Evolutionary conservation across 2,797 vertebrate species (phyloP), one percentile per base, ranked within the genome.

Genomic region (Girardinus metallicus): DNA sequence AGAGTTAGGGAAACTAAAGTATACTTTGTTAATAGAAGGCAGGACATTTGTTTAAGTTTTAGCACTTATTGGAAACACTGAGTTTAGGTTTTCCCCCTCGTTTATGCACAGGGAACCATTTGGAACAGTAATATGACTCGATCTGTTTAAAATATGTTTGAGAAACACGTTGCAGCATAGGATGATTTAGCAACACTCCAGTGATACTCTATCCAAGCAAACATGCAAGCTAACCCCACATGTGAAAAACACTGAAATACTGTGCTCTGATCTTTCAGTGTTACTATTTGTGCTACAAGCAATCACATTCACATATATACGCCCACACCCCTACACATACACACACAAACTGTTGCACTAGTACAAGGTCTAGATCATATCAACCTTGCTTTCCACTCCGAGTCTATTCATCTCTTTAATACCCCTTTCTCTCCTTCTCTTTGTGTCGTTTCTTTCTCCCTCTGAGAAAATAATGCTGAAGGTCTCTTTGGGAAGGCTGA

Each of bases 391-490:
- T 81, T 85, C 85, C 75, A 75, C 80, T 89, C 80, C 81, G 76
- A 83, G 79, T 81, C 83, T 89, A 75, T 92, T 92, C 83, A 84
- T 89, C 78, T 83, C 85, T 85, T 34, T 64, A 80, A 60, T 76
- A 75, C 46, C 68, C 79, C 53, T 47, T 81, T 85, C 79, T 85
- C 66, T 74, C 66, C 26, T 82, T 77, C 70, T 31, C 85, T 85
- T 88, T 91, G 84, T 86, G 62, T 82, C 66, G 76, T 79, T 81
- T 86, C 75, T 82, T 84, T 86, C 85, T 84, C 72, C 73, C 78
- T 86, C 68, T 85, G 79, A 85, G 89, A 91, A 87, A 88, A 93
- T 87, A 88, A 91, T 85, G 81, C 77, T 64, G 76, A 87, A 85
- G 78, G 83, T 92, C 91, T 87, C 82, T 88, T 87, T 87, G 77